Conservation (phyloP, 2,113 vertebrate genomes). For the Baryphthengus martii region DNA sequence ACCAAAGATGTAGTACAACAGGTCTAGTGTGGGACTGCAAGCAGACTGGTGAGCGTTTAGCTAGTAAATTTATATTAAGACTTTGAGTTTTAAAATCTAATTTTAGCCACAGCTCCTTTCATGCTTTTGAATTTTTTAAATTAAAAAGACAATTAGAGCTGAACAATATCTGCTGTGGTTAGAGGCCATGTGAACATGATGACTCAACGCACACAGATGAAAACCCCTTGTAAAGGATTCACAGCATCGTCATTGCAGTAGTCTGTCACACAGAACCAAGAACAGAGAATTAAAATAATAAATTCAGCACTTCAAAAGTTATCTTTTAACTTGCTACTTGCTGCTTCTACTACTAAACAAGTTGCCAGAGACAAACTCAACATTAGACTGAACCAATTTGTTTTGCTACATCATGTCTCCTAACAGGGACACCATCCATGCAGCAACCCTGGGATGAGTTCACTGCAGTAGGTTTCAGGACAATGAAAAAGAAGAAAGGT, state of each 20-base stretch:
- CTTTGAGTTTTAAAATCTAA: not conserved
- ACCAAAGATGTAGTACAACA: not conserved
- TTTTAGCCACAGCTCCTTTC: not conserved
- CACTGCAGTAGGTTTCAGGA: not conserved
- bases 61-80: not conserved
- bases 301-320: not conserved
- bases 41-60: not conserved
- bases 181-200: not conserved
- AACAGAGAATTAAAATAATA: not conserved
- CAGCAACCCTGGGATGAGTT: not conserved
- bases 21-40: not conserved
- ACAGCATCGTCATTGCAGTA: not conserved
- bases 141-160: slow-evolving; percentile 17
- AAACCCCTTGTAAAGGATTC: not conserved
- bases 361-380: not conserved
- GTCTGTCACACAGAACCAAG: not conserved
- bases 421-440: not conserved
- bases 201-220: not conserved
- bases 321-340: not conserved
- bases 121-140: slow-evolving; percentile 22
- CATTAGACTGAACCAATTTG: not conserved
- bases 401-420: not conserved
- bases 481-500: not conserved
- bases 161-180: not conserved
- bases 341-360: not conserved